phyloP scores from a whole-genome alignment of 2,113 vertebrate genomes.

The Plecotus auritus region DNA sequence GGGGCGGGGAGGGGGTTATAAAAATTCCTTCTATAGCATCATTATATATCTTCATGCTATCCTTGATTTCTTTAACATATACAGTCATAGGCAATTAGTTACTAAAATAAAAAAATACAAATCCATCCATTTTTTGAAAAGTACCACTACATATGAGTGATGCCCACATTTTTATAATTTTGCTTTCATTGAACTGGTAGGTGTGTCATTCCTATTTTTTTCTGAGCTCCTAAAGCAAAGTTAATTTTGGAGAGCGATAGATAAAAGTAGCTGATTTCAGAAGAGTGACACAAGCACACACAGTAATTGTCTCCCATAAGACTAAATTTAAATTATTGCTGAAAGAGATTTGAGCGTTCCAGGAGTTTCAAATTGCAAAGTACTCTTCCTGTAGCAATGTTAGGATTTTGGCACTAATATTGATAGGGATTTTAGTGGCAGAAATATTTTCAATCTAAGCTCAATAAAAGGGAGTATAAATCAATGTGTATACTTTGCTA shows the following conservation, averaged over 20 bases:
- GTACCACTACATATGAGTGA: background rate
- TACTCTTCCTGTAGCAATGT: background rate
- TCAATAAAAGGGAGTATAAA: constrained; percentile 10
- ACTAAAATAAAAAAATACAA: background rate
- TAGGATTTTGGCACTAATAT: background rate
- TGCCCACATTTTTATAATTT: background rate
- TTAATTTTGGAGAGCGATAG: background rate
- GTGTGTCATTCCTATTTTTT: background rate
- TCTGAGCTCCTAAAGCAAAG: background rate
- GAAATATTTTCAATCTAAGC: constrained; percentile 25
- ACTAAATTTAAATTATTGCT: constrained; percentile 30
- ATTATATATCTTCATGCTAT: background rate
- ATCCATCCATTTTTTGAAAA: background rate
- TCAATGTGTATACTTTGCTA: background rate
- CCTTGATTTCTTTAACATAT: background rate
- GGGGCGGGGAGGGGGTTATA: background rate
- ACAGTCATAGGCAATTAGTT: background rate
- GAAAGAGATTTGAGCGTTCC: constrained; percentile 8
- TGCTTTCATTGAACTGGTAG: background rate
- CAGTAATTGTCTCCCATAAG: constrained; percentile 38
- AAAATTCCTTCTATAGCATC: background rate
- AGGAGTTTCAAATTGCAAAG: background rate
- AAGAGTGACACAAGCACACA: background rate
- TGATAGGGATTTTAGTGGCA: constrained; percentile 15
- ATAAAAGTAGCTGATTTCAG: background rate